phyloP scores from a whole-genome alignment of 2,113 vertebrate species.

The Papio anubis region DNA sequence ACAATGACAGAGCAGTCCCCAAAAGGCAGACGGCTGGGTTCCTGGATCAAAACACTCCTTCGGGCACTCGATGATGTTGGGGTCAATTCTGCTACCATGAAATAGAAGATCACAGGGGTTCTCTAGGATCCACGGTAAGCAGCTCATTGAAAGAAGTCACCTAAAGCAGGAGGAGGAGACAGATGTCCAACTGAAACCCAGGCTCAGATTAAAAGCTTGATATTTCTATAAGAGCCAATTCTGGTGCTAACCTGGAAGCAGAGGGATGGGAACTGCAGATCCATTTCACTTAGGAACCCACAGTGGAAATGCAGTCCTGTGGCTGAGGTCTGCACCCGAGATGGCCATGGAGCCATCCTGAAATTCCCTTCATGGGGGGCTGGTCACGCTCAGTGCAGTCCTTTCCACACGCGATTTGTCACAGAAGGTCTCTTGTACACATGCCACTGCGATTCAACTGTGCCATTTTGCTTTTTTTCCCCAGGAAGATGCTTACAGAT shows the following conservation, averaged over 20 bases:
- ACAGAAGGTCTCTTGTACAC: background rate
- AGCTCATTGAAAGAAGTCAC: background rate
- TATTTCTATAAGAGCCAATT: background rate
- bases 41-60: background rate
- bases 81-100: background rate
- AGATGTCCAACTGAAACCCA: background rate
- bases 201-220: background rate
- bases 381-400: background rate
- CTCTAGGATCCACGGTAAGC: background rate
- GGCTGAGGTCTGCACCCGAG: background rate
- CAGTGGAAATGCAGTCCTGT: background rate
- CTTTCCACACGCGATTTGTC: background rate
- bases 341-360: background rate
- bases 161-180: background rate
- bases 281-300: background rate
- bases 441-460: background rate
- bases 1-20: background rate
- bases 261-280: background rate
- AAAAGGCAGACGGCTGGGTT: background rate
- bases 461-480: background rate
- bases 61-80: background rate
- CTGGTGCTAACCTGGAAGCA: background rate
- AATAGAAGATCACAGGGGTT: background rate
- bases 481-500: background rate
- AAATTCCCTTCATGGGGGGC: background rate